A percentile compares a stretch with the other conserved stretches of the same genome.
These are phyloP conservation scores for Acanthosepion esculentum DNA, from an alignment of 2,888 invertebrate species.

Conservation along the genomic window DNA sequence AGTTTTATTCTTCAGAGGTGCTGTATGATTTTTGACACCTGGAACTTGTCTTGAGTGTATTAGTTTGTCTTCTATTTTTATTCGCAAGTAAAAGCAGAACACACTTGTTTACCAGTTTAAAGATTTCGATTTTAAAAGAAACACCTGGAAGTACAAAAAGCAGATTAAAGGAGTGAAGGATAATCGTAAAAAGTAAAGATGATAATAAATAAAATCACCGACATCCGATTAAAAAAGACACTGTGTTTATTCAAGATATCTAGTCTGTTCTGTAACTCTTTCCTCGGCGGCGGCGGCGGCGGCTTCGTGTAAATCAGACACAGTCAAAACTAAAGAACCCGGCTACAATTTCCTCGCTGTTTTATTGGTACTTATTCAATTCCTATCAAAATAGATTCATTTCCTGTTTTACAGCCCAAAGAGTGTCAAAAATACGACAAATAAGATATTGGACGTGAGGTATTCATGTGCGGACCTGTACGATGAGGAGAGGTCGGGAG, in stretches of 20 bases:
- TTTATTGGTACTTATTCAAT: background rate
- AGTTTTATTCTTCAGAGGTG: too few species aligned
- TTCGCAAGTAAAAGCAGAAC: too few species aligned
- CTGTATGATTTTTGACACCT: too few species aligned
- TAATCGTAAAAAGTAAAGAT: background rate
- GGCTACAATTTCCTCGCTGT: background rate
- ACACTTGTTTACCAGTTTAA: too few species aligned
- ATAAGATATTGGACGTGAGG: background rate
- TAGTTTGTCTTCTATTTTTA: too few species aligned
- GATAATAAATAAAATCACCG: background rate
- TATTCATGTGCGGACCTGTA: background rate
- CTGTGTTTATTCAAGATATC: background rate
- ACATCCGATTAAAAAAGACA: background rate
- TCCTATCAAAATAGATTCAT: background rate
- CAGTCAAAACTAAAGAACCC: background rate
- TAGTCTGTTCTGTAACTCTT: background rate
- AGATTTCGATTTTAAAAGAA: too few species aligned
- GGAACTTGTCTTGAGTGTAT: too few species aligned
- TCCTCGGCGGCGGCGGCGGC: background rate
- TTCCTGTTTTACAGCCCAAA: background rate
- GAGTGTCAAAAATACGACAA: background rate
- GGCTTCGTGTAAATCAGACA: background rate
- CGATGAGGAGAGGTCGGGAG: background rate
- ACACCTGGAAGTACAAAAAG: too few species aligned
- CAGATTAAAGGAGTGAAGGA: background rate